Evolutionary conservation across 1,140 invertebrate species (phyloP).

Genomic region (Cryptotermes secundus): DNA sequence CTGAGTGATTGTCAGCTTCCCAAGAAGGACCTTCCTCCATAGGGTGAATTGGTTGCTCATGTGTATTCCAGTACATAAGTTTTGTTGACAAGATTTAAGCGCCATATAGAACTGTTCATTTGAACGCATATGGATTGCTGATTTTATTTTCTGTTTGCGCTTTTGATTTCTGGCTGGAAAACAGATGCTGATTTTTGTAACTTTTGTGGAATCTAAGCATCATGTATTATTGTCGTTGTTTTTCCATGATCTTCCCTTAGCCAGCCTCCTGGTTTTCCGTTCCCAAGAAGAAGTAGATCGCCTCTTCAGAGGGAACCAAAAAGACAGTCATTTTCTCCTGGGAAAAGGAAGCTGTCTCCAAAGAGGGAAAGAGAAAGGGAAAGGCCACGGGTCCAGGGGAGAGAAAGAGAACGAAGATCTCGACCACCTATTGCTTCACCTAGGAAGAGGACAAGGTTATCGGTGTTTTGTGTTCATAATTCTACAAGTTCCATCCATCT

Average conservation of each 20-base stretch:
- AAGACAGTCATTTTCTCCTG: constrained; percentile 23
- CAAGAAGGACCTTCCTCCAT: too few species aligned
- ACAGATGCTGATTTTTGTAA: neutral
- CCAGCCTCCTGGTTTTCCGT: neutral
- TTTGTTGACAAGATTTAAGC: too few species aligned
- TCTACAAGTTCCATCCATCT: too few species aligned
- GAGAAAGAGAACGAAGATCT: neutral
- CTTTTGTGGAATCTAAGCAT: neutral
- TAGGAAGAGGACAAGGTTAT: constrained; percentile 27
- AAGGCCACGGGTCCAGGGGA: neutral
- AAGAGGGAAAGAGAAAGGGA: constrained; percentile 18
- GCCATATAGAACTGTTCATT: too few species aligned
- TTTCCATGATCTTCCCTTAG: neutral
- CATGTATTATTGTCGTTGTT: neutral
- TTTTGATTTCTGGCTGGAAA: neutral
- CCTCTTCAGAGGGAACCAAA: constrained; percentile 26
- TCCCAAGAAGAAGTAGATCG: constrained; percentile 30
- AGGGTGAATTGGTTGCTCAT: too few species aligned
- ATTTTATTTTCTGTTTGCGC: too few species aligned
- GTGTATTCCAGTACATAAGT: too few species aligned
- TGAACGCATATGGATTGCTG: too few species aligned
- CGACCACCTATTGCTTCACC: neutral
- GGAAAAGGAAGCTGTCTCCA: constrained; percentile 29
- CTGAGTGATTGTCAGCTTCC: too few species aligned
- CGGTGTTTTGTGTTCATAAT: too few species aligned